A percentile compares a stretch with the other conserved stretches of the same genome.
These are phyloP conservation scores for Chlorodrepanis virens DNA, from an alignment of 2,113 vertebrate genomes.

Conservation along the genomic window DNA sequence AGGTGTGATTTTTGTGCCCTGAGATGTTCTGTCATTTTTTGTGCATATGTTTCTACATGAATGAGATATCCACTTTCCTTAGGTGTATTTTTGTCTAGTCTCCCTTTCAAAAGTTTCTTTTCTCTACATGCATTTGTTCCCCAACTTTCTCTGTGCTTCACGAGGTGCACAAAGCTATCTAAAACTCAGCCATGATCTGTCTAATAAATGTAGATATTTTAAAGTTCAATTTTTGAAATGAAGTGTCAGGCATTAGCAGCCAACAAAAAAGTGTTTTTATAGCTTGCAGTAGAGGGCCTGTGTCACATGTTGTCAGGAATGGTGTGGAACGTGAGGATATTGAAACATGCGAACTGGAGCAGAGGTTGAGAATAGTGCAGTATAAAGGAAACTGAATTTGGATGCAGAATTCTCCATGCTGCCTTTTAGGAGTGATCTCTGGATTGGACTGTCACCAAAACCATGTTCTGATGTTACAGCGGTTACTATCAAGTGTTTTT, in stretches of 20 bases:
- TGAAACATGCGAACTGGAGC: neutral
- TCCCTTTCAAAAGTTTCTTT: neutral
- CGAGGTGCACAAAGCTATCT: neutral
- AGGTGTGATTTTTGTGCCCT: neutral
- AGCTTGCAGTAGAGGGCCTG: neutral
- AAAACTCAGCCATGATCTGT: accelerated
- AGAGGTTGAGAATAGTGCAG: neutral
- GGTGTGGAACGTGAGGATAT: neutral
- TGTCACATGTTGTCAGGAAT: neutral
- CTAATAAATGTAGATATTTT: neutral
- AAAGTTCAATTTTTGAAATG: neutral
- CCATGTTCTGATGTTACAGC: neutral
- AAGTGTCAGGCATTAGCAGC: neutral
- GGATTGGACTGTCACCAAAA: neutral
- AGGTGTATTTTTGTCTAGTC: neutral
- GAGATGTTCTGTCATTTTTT: neutral
- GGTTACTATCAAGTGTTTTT: neutral
- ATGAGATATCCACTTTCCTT: neutral
- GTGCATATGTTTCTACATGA: neutral
- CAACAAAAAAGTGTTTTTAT: neutral
- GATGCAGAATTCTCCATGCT: neutral
- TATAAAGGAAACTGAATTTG: neutral
- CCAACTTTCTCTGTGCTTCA: neutral
- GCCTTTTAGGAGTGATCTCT: neutral
- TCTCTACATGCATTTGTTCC: neutral